phyloP scores from a whole-genome alignment of 2,797 vertebrate species.

The Chanos chanos region DNA sequence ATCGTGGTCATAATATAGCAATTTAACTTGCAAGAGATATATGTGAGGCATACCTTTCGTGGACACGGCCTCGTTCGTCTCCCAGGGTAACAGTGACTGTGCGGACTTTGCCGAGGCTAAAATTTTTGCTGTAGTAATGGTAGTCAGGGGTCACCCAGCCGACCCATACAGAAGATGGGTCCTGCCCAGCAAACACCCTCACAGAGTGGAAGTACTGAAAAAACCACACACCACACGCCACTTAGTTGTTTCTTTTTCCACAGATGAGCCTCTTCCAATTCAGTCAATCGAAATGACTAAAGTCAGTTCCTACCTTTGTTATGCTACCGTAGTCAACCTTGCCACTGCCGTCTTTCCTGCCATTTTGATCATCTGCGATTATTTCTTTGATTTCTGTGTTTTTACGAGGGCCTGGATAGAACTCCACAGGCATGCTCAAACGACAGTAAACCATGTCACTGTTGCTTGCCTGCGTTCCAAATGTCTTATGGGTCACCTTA shows the following conservation, averaged over 20 bases:
- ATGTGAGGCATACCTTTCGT: conserved; percentile 84
- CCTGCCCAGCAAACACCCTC: conserved; percentile 93
- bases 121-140: conserved; percentile 91
- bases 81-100: conserved; percentile 96
- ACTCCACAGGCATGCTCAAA: conserved; percentile 94
- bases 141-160: conserved; percentile 99
- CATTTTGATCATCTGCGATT: conserved; percentile 33
- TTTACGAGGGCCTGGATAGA: conserved; percentile 65
- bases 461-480: conserved; percentile 93
- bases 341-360: conserved; percentile 63
- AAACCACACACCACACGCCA: conserved; percentile 35
- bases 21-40: too few species aligned
- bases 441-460: conserved; percentile 90
- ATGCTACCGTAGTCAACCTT: conserved; percentile 68
- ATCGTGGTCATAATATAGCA: too few species aligned
- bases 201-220: conserved; percentile 86
- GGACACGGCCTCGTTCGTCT: conserved; percentile 92
- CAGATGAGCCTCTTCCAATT: background rate
- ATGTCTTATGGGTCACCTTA: conserved; percentile 96
- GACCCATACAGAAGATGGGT: conserved; percentile 90
- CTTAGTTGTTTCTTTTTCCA: background rate
- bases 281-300: background rate
- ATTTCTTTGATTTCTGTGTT: conserved; percentile 33
- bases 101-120: conserved; percentile 85
- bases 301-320: conserved; percentile 61